Evolutionary conservation across 2,113 vertebrate genomes (phyloP), one percentile per base, ranked within the genome.

Genomic region (Plecotus auritus): DNA sequence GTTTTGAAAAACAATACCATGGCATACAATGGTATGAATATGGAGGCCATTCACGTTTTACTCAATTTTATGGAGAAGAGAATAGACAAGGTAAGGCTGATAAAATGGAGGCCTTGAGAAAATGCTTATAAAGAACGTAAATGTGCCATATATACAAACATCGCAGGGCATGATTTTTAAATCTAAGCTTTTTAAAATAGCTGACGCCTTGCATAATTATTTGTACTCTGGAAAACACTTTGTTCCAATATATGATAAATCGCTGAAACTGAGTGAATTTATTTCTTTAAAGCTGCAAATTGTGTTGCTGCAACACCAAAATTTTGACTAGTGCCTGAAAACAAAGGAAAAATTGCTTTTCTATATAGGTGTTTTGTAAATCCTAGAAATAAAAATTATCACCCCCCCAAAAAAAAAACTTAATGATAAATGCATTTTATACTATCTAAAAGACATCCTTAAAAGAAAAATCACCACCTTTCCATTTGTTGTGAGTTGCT

Each of bases 61-160:
- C 96, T 99, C 96, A 98, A 98, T 97, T 99, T 99, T 98, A 99
- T 99, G 99, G 99, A 99, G 98, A 99, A 99, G 97, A 99, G 99
- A 97, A 99, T 99, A 93, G 99, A 99, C 98, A 99, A 99, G 99
- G 99, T 99, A 98, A 97, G 96, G 18, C 51, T 89, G 7, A 67
- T 77, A 59, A 77, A 49, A 28, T 42, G 51, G 59, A 59, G 47
- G 26, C 23, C 67, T 81, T 78, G 40, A 30, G 66, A 49, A 88
- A 45, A 76, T 40, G 12, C 45, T 64, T 92, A 54, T 76, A n/a
- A 90, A 84, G 74, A 56, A 26, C 87, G 7, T 74, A 74, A 72
- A 80, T 78, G 61, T 88, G 73, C 80, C 40, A 42, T 20, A 18
- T 23, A 23, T 32, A 69, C 37, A 49, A 18, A 87, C 20, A 85